Evolutionary conservation across 2,113 vertebrate species (phyloP), one percentile per base, ranked within the genome.

Genomic region (Hemichromis elongatus): DNA sequence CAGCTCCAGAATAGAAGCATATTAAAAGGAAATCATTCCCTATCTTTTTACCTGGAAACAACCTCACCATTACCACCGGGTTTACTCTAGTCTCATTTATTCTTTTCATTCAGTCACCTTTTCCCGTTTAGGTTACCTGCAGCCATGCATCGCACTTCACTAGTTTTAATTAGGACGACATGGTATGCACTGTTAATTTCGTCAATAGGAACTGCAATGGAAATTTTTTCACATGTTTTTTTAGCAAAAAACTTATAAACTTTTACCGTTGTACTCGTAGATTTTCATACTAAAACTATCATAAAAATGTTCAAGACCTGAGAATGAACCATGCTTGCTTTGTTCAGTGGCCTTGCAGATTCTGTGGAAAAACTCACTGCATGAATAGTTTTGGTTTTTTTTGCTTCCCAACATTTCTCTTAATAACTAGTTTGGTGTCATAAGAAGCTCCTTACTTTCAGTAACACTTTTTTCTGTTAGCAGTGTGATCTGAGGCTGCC

Each of bases 1-100:
- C 75, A 81, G 57, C 66, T 82, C 80, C 21, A 82, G 75, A 91
- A 88, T 54, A 88, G 77, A 89, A 87, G 66, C 40, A 61, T 50
- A 77, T 56, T 85, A 1, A 87, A 42, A 42, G 5, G 21, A 68
- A 63, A 52, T 21, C 4, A 77, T 12, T 40, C 79, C 47, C 45
- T 47, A 10, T 45, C 52, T 12, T 13, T 79, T 53, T 63, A 55
- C 37, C 40, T 53, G 68, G 30, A 79, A 6, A 14, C 24, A 57
- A 28, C 5, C 21, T 73, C 45, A 6, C 3, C 8, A 33, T 57
- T 1, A 6, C 26, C 5, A 14, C 12, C 18, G 6, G 21, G n/a
- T 70, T 47, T 5, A 73, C 53, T 16, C 35, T 18, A 53, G 54
- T 77, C 50, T 78, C 30, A 18, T 10, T 30, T 11, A 7, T 50